A percentile compares a stretch with the other conserved stretches of the same genome.
Evolutionary conservation across 53 echinoderm and acorn worm genomes (phyloP).

Genomic region (Astropecten irregularis): DNA sequence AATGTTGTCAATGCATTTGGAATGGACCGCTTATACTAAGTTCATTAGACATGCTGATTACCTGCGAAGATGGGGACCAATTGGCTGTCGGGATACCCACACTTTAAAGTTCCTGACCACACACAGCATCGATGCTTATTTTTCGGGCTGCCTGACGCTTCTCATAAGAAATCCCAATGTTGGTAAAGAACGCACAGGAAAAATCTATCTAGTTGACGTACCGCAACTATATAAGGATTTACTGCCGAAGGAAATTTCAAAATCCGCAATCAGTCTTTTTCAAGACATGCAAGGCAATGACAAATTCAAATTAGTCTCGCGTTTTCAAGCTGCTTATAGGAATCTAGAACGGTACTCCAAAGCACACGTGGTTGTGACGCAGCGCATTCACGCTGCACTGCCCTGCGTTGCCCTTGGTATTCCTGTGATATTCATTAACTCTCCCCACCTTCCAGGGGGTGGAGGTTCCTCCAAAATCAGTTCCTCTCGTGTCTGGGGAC

Average conservation of each 20-base stretch:
- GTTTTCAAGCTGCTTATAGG: not conserved
- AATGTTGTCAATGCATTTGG: constrained; percentile 16
- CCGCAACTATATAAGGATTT: not conserved
- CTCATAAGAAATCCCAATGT: not conserved
- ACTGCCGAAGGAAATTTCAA: not conserved
- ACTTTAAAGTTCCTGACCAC: not conserved
- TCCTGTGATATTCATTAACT: constrained; percentile 8
- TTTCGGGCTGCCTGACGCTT: constrained; percentile 18
- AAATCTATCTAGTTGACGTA: not conserved
- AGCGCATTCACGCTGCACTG: constrained; percentile 10
- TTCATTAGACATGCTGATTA: not conserved
- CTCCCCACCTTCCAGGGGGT: not conserved
- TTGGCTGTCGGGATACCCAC: not conserved
- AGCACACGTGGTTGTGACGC: constrained; percentile 4
- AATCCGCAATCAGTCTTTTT: not conserved
- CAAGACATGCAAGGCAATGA: not conserved
- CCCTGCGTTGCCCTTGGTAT: constrained; percentile 20
- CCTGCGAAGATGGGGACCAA: not conserved
- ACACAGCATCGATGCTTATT: not conserved
- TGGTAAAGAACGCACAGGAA: not conserved
- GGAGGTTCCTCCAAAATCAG: not conserved
- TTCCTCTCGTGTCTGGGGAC: not conserved
- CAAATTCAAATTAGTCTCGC: not conserved
- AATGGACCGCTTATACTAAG: too few relatives aligned
- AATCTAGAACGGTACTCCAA: not conserved